These are phyloP conservation scores for Taurulus bubalis DNA, from an alignment of 2,113 vertebrate species.

Conservation along the genomic window DNA sequence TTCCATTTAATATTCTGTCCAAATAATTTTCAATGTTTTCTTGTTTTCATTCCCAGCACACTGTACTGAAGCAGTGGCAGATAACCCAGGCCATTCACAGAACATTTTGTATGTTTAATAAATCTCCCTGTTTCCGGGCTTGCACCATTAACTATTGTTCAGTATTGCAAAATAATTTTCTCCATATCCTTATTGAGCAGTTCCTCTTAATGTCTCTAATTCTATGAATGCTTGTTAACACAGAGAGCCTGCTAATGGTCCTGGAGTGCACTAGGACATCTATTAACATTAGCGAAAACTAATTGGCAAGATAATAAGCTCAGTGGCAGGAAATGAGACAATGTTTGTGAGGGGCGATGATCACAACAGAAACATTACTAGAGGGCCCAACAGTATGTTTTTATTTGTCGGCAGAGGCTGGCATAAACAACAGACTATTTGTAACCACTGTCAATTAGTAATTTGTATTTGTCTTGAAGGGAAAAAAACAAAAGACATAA, in stretches of 20 bases:
- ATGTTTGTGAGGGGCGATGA: constrained; percentile 68
- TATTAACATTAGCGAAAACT: constrained; percentile 81
- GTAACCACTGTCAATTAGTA: neutral
- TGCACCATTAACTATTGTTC: constrained; percentile 70
- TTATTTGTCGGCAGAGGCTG: constrained; percentile 30
- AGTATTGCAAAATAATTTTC: constrained; percentile 70
- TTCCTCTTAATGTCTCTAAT: constrained; percentile 72
- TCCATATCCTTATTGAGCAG: constrained; percentile 70
- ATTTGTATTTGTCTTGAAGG: constrained; percentile 1
- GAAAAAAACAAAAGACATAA: constrained; percentile 7
- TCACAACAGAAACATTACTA: constrained; percentile 70
- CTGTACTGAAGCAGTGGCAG: constrained; percentile 21
- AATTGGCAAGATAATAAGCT: constrained; percentile 83
- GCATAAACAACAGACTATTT: constrained; percentile 26
- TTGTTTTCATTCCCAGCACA: constrained; percentile 17
- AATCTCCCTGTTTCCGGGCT: constrained; percentile 55
- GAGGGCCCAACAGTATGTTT: constrained; percentile 20
- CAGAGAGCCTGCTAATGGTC: constrained; percentile 77
- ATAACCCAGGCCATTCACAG: constrained; percentile 49
- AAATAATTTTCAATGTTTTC: constrained; percentile 30
- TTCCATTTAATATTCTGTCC: constrained; percentile 1
- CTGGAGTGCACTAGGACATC: constrained; percentile 78
- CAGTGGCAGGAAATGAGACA: constrained; percentile 75
- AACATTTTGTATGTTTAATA: constrained; percentile 53
- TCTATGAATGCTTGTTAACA: constrained; percentile 73